Percentiles rank a stretch among this genome's conserved stretches.
Evolutionary conservation across 2,888 invertebrate genomes (phyloP).

Genomic region (Phytoseiulus persimilis): DNA sequence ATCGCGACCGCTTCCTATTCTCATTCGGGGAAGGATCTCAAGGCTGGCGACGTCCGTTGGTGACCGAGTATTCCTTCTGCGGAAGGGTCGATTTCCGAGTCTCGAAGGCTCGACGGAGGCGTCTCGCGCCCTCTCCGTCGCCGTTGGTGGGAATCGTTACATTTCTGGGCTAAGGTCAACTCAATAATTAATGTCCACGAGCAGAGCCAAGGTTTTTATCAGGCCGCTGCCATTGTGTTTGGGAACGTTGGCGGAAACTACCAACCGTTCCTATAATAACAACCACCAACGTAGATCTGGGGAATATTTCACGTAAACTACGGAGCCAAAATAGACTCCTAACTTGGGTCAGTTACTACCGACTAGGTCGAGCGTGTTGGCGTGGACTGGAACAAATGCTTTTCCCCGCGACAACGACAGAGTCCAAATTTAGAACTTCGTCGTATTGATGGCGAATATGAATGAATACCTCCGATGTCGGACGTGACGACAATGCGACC

Average conservation of each 20-base stretch:
- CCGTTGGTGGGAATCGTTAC: not conserved
- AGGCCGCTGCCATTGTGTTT: not conserved
- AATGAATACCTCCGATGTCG: not conserved
- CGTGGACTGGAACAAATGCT: not conserved
- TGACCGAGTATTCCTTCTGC: no score
- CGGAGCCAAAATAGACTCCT: not conserved
- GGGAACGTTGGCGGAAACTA: not conserved
- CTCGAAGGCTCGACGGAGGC: no score
- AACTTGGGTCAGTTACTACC: not conserved
- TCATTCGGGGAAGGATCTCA: no score
- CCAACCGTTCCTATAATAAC: not conserved
- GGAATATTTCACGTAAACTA: not conserved
- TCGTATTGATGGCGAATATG: not conserved
- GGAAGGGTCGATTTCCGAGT: no score
- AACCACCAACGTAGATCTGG: not conserved
- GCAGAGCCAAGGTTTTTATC: not conserved
- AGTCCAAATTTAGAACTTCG: not conserved
- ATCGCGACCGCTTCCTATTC: no score
- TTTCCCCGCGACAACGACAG: not conserved
- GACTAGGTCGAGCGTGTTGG: not conserved
- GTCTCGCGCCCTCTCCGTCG: no score
- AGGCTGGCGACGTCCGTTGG: no score
- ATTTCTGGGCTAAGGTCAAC: not conserved
- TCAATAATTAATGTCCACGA: not conserved
- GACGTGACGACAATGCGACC: not conserved